Conservation (phyloP, 2,888 invertebrate genomes). For the Labia minor region DNA sequence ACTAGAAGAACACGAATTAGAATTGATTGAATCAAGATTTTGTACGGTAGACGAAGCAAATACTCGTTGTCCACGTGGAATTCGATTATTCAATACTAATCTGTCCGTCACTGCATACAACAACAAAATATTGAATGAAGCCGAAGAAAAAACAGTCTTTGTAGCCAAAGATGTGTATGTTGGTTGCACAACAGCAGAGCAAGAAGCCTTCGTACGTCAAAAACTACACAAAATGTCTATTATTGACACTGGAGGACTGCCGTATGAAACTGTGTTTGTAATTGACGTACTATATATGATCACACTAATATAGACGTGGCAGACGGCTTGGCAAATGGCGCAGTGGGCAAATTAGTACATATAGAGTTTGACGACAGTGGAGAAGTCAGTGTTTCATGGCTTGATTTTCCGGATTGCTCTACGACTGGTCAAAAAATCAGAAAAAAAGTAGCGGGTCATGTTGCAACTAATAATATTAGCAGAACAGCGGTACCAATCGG, state of each 20-base stretch:
- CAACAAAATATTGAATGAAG: conserved; percentile 22
- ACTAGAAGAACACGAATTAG: conserved; percentile 27
- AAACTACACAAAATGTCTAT: conserved; percentile 28
- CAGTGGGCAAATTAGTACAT: conserved; percentile 29
- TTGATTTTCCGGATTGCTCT: conserved; percentile 20
- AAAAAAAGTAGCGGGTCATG: neutral
- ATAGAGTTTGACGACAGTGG: conserved; percentile 26
- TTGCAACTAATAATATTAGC: conserved; percentile 15
- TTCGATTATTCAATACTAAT: conserved; percentile 30
- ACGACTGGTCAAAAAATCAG: conserved; percentile 20
- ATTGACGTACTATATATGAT: conserved; percentile 28
- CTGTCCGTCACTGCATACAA: conserved; percentile 30
- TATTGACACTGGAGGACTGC: conserved; percentile 30
- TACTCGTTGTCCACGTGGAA: conserved; percentile 27
- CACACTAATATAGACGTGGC: conserved; percentile 31
- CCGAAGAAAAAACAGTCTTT: too few relatives aligned
- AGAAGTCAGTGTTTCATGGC: conserved; percentile 20
- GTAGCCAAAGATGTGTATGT: conserved; percentile 23
- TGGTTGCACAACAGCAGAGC: conserved; percentile 23
- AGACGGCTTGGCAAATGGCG: conserved; percentile 32
- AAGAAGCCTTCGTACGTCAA: conserved; percentile 23
- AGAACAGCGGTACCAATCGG: conserved; percentile 22
- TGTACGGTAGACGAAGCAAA: conserved; percentile 28
- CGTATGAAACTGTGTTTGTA: conserved; percentile 28
- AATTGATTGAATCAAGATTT: conserved; percentile 30